Evolutionary conservation across 2,888 invertebrate genomes (phyloP).

Genomic region (Caenorhabditis sp.): DNA sequence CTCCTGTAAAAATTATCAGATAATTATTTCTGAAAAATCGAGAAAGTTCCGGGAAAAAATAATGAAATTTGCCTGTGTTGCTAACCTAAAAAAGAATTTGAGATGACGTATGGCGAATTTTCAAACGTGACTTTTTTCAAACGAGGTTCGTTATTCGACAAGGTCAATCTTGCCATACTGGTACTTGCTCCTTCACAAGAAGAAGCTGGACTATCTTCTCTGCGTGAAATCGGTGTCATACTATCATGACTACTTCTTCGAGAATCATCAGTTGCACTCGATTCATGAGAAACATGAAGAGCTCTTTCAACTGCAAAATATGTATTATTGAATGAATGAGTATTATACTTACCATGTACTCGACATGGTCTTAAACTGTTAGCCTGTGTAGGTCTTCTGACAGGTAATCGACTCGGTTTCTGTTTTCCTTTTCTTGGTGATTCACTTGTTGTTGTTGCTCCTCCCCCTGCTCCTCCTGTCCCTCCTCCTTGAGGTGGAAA

Average conservation of each 20-base stretch:
- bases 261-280: constrained; percentile 32
- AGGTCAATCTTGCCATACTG: constrained; percentile 9
- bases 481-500: constrained; percentile 12
- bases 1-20: constrained; percentile 26
- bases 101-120: constrained; percentile 37
- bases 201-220: constrained; percentile 33
- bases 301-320: constrained; percentile 3
- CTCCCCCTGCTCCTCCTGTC: neutral
- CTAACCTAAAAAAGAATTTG: constrained; percentile 46
- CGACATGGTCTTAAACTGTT: neutral
- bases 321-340: neutral
- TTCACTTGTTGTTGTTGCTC: neutral
- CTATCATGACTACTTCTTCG: constrained; percentile 33
- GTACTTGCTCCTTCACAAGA: constrained; percentile 13
- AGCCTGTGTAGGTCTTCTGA: neutral
- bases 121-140: constrained; percentile 41
- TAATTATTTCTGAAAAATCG: neutral
- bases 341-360: constrained; percentile 1
- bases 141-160: constrained; percentile 25
- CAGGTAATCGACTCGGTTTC: constrained; percentile 3
- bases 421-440: neutral
- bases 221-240: constrained; percentile 4
- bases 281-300: neutral
- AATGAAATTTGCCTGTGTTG: neutral
- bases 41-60: neutral